These are phyloP conservation scores for Platorchestia sp. DNA, from an alignment of 1,140 invertebrate genomes.

Conservation along the genomic window DNA sequence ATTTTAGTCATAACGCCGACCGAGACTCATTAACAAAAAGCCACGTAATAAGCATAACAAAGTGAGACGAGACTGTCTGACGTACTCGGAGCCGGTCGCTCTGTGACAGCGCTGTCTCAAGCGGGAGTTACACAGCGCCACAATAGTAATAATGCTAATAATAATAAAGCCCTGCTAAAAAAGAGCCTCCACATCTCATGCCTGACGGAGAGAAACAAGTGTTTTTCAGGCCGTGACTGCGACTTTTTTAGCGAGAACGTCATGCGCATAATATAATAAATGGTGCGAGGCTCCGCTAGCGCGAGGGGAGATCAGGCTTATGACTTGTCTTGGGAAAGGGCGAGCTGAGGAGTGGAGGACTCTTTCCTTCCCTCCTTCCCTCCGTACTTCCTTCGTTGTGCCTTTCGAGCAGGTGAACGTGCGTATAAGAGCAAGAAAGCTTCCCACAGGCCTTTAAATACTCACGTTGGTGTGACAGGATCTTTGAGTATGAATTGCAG, in stretches of 20 bases:
- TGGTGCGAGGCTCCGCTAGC: constrained; percentile 2
- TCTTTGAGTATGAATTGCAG: neutral
- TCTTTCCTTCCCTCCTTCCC: neutral
- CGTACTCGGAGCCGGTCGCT: neutral
- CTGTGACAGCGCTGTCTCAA: neutral
- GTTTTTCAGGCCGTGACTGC: constrained; percentile 15
- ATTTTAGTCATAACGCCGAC: constrained; percentile 7
- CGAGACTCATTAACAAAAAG: constrained; percentile 1
- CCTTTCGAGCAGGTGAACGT: neutral
- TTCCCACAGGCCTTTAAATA: neutral
- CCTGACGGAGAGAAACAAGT: constrained; percentile 16
- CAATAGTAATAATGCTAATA: constrained; percentile 4
- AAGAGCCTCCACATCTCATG: constrained; percentile 32
- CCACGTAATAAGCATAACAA: constrained; percentile 22
- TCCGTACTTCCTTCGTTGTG: neutral
- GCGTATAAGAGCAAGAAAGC: neutral
- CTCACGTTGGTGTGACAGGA: neutral
- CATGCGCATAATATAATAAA: constrained; percentile 38
- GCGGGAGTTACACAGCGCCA: neutral
- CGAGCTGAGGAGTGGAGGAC: neutral
- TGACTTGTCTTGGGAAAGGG: neutral
- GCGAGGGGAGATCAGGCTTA: neutral
- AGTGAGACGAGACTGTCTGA: neutral
- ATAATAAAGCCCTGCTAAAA: constrained; percentile 8
- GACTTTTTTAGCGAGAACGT: neutral